Evolutionary conservation across 1,140 invertebrate genomes (phyloP).

Genomic region (Trichogramma pretiosum): DNA sequence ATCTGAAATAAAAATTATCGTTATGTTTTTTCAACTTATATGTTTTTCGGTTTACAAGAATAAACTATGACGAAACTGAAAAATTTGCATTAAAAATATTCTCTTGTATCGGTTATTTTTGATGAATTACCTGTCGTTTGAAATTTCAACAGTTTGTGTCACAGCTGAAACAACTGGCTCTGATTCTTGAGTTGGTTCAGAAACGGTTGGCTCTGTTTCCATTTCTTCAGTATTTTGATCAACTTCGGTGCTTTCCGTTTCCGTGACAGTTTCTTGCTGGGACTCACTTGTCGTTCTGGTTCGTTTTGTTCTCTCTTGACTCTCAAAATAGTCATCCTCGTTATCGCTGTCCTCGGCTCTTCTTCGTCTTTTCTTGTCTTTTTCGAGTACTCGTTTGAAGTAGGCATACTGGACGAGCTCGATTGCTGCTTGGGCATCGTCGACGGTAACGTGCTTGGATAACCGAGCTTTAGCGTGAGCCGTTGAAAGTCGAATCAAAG

Average conservation of each 20-base stretch:
- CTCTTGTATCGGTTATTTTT: too few species aligned
- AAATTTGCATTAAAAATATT: too few species aligned
- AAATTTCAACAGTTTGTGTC: conserved; percentile 14
- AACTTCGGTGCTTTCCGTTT: too few species aligned
- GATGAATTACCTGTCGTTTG: conserved; percentile 9
- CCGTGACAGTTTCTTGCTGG: too few species aligned
- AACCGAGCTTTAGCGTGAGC: conserved; percentile 96
- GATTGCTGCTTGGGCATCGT: conserved; percentile 87
- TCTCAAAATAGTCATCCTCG: conserved; percentile 32
- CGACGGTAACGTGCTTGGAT: conserved; percentile 68
- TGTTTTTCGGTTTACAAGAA: too few species aligned
- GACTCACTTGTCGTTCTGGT: conserved; percentile 16
- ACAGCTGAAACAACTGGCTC: background rate
- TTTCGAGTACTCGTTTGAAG: conserved; percentile 86
- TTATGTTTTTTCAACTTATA: too few species aligned
- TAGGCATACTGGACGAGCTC: conserved; percentile 95
- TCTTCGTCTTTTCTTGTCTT: conserved; percentile 63
- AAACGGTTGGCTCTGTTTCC: conserved; percentile 30
- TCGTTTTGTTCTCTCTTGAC: background rate
- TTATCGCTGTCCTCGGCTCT: conserved; percentile 44
- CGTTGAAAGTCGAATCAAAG: conserved; percentile 91
- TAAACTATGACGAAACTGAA: too few species aligned
- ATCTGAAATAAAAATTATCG: too few species aligned
- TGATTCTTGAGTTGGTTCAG: background rate
- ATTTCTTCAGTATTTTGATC: too few species aligned